phyloP scores from a whole-genome alignment of 92 coral and sea anemone genomes.

The Siderastrea radians region DNA sequence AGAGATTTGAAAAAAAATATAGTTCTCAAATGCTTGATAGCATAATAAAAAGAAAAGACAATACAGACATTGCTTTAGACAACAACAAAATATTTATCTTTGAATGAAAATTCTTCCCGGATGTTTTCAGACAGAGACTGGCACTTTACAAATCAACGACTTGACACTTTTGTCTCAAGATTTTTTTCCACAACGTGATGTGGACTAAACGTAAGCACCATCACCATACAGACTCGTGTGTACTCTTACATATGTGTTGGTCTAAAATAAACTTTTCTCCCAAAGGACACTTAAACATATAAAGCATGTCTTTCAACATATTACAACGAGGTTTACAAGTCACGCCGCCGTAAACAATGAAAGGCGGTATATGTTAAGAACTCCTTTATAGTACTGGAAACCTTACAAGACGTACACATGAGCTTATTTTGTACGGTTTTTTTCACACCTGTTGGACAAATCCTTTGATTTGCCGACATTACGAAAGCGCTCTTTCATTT shows the following conservation, averaged over 20 bases:
- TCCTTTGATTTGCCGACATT: background rate
- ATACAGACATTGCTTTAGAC: background rate
- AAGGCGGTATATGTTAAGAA: background rate
- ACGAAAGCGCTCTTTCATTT: background rate
- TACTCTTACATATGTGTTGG: background rate
- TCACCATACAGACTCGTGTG: background rate
- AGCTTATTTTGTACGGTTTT: slow-evolving; percentile 1
- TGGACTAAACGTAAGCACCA: too few relatives aligned
- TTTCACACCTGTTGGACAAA: slow-evolving; percentile 52
- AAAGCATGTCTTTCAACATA: background rate
- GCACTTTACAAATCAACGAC: background rate
- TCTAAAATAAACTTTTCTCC: background rate
- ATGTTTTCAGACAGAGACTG: background rate
- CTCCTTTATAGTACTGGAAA: background rate
- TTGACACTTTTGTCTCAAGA: background rate
- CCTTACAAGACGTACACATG: slow-evolving; percentile 21
- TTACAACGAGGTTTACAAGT: background rate
- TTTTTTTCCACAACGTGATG: background rate
- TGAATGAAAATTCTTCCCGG: background rate
- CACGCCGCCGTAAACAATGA: slow-evolving; percentile 31
- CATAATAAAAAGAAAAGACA: background rate
- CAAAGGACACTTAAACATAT: background rate
- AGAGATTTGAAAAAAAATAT: background rate
- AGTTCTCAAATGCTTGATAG: background rate
- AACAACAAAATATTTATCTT: background rate